Base-by-base conservation (phyloP, 2,113 vertebrate species). In the Crotalus horridus region DNA sequence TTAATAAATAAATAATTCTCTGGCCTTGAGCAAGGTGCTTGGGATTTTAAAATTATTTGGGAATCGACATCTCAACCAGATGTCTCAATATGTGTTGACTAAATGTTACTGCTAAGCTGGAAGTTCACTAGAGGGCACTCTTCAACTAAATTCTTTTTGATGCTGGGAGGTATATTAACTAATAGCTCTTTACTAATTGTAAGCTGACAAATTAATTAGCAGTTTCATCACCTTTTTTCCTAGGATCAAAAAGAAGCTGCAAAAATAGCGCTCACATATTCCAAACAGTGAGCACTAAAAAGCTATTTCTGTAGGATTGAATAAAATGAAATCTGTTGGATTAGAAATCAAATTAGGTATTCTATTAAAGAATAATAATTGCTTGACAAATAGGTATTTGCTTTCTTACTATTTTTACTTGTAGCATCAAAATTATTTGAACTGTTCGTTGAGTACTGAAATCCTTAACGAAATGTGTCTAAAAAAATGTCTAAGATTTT, bases 91-190 rank as follows among this genome's bases (percentile, higher is more conserved):
- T 81, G 48, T 9, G 46, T 89, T 92, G 46, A 92, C 26, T 29
- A 33, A 88, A 39, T 26, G 29, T 7, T 92, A 39, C 61, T 81
- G 53, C 53, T 56, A 29, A 58, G 74, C 53, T 89, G 43, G 26
- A 81, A 56, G 10, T 8, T 92, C 89, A 90, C 56, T 90, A 93
- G 92, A 87, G 56, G 89, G 92, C 55, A 59, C 43, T 64, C 55
- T 90, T 53, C 55, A 64, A 24, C 55, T 87, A 17, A 9, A 13
- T 59, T 21, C 23, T 59, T 33, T 88, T 51, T 46, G 15, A 53
- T 55, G 29, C n/a, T 29, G 17, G 29, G 11, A 61, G 10, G 24
- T 21, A 15, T 39, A 29, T 87, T 93, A 51, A 92, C 53, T 8
- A 85, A 24, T 58, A 85, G 29, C 17, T 29, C 48, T 93, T 54